These are phyloP conservation scores for Ashinkailepas kermadecensis DNA, from an alignment of 2,888 invertebrate species.

Conservation along the genomic window DNA sequence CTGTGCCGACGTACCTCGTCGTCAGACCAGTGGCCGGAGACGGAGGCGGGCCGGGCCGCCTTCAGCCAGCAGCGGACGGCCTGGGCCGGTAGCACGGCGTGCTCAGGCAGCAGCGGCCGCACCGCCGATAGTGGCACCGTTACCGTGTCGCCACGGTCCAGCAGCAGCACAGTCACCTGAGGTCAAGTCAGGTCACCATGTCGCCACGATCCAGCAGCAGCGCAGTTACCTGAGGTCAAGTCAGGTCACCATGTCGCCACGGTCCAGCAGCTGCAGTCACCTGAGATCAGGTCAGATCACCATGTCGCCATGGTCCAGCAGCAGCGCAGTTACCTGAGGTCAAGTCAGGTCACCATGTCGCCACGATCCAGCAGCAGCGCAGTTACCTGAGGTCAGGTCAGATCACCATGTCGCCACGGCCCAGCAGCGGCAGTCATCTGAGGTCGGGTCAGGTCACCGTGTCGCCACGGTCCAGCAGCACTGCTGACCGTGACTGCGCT, in stretches of 20 bases:
- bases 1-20: background rate
- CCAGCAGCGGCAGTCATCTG: no score
- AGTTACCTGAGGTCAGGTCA: no score
- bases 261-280: no score
- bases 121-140: background rate
- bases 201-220: background rate
- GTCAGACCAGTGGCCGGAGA: background rate
- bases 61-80: slow-evolving; percentile 60
- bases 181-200: background rate
- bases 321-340: background rate
- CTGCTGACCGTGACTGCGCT: no score
- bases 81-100: slow-evolving; percentile 53
- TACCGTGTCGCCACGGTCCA: background rate
- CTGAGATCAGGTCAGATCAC: no score
- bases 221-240: no score
- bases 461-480: background rate
- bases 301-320: background rate
- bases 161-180: background rate
- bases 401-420: no score
- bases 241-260: no score
- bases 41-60: background rate
- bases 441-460: no score
- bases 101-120: background rate
- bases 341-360: background rate
- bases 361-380: background rate